Conservation (phyloP, 1,140 invertebrate species). For the Ephestia elutella region DNA sequence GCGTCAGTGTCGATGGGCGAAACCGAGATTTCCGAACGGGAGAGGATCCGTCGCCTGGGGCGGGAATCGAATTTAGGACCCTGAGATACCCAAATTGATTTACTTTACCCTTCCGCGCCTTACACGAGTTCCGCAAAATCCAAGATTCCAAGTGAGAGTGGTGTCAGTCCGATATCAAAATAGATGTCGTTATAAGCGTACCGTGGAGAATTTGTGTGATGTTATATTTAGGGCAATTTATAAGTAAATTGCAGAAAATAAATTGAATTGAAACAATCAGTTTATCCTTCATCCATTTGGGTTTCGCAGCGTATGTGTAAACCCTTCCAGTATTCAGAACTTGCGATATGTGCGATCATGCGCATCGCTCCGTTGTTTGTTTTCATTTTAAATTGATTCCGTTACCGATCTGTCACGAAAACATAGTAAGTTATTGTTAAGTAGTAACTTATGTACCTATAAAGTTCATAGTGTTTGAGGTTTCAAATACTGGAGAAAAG, state of each 20-base stretch:
- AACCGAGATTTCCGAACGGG: constrained; percentile 38
- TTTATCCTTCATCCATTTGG: too few relatives aligned
- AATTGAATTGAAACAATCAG: neutral
- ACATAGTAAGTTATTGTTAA: too few relatives aligned
- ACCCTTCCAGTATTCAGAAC: too few relatives aligned
- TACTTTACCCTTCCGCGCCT: constrained; percentile 36
- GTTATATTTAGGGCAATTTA: neutral
- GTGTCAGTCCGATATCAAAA: constrained; percentile 1
- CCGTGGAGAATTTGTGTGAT: neutral
- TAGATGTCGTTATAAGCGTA: neutral
- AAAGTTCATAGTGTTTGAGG: too few relatives aligned
- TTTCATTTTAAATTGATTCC: too few relatives aligned
- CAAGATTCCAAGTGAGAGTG: constrained; percentile 1
- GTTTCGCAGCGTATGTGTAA: too few relatives aligned
- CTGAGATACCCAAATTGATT: constrained; percentile 58
- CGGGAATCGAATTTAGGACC: constrained; percentile 63
- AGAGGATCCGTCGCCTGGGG: constrained; percentile 40
- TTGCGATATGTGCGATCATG: too few relatives aligned
- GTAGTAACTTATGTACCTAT: too few relatives aligned
- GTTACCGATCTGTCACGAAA: too few relatives aligned
- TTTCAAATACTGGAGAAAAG: too few relatives aligned
- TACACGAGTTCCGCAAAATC: constrained; percentile 33
- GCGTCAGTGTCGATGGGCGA: constrained; percentile 33
- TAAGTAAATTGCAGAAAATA: neutral
- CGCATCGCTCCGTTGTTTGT: too few relatives aligned